A percentile compares a stretch with the other conserved stretches of the same genome.
These are phyloP conservation scores for Octopus sinensis DNA, from an alignment of 1,140 invertebrate species.

Conservation along the genomic window DNA sequence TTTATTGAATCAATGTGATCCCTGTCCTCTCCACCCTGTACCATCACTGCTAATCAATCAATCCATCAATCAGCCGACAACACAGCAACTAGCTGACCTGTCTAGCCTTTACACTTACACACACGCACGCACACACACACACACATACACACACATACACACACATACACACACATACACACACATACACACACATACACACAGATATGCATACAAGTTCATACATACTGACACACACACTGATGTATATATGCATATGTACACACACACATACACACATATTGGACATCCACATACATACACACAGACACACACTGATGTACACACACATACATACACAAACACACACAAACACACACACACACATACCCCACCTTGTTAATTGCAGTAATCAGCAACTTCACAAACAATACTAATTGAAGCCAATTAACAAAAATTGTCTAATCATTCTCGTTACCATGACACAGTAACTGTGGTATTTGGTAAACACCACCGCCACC, in stretches of 20 bases:
- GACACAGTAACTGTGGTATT: too few relatives aligned
- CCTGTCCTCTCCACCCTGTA: too few relatives aligned
- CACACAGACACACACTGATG: not conserved
- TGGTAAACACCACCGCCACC: too few relatives aligned
- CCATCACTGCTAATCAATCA: too few relatives aligned
- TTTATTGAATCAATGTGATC: too few relatives aligned
- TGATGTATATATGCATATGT: not conserved
- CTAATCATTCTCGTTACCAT: too few relatives aligned
- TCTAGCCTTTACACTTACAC: not conserved
- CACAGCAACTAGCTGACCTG: too few relatives aligned
- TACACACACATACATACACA: not conserved
- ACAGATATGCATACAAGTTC: not conserved
- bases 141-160: not conserved
- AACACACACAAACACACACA: not conserved
- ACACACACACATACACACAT: not conserved
- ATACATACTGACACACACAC: not conserved
- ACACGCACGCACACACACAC: not conserved
- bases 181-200: not conserved
- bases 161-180: not conserved
- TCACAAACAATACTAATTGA: too few relatives aligned
- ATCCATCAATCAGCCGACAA: too few relatives aligned
- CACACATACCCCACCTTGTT: not conserved
- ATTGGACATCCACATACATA: not conserved
- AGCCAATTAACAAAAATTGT: too few relatives aligned
- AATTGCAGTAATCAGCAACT: too few relatives aligned